phyloP scores from a whole-genome alignment of 2,113 vertebrate genomes.

The Puntigrus tetrazona region DNA sequence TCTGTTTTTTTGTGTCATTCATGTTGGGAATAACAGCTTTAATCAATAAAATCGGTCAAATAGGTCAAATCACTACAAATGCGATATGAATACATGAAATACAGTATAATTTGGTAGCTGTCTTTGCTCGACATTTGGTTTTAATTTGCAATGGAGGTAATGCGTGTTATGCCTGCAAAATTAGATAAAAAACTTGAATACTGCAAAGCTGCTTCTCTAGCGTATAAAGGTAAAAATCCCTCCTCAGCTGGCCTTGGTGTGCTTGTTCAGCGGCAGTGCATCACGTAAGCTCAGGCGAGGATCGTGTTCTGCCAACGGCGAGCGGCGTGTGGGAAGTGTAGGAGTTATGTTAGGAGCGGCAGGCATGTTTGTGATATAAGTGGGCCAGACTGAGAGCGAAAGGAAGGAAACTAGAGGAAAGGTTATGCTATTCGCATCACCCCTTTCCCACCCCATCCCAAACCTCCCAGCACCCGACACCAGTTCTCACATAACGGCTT shows the following conservation, averaged over 20 bases:
- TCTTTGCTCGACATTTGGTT: no score
- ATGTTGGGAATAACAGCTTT: not conserved
- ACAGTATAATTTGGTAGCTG: no score
- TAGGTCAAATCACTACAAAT: not conserved
- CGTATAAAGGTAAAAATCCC: not conserved
- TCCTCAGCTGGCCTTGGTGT: conserved; percentile 3
- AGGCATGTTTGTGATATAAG: conserved; percentile 66
- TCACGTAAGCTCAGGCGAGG: conserved; percentile 66
- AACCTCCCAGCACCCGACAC: conserved; percentile 31
- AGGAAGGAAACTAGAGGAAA: conserved; percentile 56
- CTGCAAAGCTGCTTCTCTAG: not conserved
- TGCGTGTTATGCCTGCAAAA: no score
- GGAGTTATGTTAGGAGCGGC: conserved; percentile 49
- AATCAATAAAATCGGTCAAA: not conserved
- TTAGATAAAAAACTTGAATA: no score
- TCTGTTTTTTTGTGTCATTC: no score
- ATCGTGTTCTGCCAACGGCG: conserved; percentile 49
- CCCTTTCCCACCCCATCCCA: conserved; percentile 57
- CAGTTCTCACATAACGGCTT: conserved; percentile 31
- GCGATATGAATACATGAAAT: not conserved
- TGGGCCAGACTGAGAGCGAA: conserved; percentile 36
- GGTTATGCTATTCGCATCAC: conserved; percentile 61
- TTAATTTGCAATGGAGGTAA: no score
- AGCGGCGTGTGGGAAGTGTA: conserved; percentile 48
- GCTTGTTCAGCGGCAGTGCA: conserved; percentile 61